A percentile compares a stretch with the other conserved stretches of the same genome.
Evolutionary conservation across 2,113 vertebrate genomes (phyloP).

Genomic region (Amphiprion percula): DNA sequence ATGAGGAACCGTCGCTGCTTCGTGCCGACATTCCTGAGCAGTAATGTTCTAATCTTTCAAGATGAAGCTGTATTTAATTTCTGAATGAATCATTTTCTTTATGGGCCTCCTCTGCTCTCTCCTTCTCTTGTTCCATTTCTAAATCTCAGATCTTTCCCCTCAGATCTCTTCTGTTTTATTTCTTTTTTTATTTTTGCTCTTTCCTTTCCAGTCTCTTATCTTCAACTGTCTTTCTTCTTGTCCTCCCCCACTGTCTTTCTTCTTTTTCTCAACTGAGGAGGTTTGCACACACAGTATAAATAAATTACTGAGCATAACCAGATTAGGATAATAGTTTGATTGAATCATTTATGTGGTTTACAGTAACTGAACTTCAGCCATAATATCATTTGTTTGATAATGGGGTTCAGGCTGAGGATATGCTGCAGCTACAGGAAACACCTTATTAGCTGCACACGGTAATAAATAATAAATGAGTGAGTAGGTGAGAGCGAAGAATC

Average conservation of each 20-base stretch:
- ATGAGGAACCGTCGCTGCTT: not conserved
- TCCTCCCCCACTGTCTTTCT: constrained; percentile 28
- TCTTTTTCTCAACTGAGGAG: constrained; percentile 14
- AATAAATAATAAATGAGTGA: constrained; percentile 63
- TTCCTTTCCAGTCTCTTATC: constrained; percentile 16
- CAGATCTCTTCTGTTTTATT: constrained; percentile 13
- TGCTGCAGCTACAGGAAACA: constrained; percentile 55
- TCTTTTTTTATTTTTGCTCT: not conserved
- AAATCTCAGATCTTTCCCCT: constrained; percentile 55
- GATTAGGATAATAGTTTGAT: constrained; percentile 50
- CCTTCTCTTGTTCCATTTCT: constrained; percentile 40
- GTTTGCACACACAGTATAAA: constrained; percentile 51
- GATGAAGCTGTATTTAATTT: constrained; percentile 50
- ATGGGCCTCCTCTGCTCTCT: constrained; percentile 20
- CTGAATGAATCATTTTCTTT: constrained; percentile 59
- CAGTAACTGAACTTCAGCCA: constrained; percentile 45
- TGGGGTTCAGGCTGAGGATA: constrained; percentile 38
- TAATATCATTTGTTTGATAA: constrained; percentile 50
- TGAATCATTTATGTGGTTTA: constrained; percentile 55
- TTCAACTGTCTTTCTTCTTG: constrained; percentile 22
- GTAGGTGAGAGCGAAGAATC: constrained; percentile 48
- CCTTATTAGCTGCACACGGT: constrained; percentile 51
- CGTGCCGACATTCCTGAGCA: constrained; percentile 36
- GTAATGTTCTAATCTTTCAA: constrained; percentile 49
- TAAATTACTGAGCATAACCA: constrained; percentile 50